These are phyloP conservation scores for Monarcha castaneiventris DNA, from an alignment of 2,113 vertebrate genomes.

Conservation along the genomic window DNA sequence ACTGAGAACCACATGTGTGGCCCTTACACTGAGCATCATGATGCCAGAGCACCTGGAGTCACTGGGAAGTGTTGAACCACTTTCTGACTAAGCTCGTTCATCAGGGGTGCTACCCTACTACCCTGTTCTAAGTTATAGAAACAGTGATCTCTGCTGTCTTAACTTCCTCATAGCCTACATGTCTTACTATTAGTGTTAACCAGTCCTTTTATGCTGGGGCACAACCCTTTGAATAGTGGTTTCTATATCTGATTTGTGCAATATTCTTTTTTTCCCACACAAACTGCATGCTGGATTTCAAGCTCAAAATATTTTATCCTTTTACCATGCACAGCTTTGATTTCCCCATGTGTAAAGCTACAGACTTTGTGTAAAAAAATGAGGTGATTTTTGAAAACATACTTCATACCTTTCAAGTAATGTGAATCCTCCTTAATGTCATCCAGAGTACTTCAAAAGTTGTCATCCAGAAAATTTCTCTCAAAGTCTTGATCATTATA, in stretches of 20 bases:
- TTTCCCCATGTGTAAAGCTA: not conserved
- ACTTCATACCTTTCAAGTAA: not conserved
- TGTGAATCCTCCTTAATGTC: not conserved
- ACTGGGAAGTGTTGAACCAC: not conserved
- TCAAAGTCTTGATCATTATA: not conserved
- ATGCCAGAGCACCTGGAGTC: not conserved
- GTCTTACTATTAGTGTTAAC: not conserved
- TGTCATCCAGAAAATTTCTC: not conserved
- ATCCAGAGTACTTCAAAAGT: not conserved
- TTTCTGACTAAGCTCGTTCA: not conserved
- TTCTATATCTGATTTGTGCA: not conserved
- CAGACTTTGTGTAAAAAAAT: not conserved
- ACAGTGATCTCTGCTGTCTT: not conserved
- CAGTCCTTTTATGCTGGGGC: not conserved
- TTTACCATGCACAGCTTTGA: not conserved
- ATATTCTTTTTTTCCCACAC: not conserved
- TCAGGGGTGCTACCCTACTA: not conserved
- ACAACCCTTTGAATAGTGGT: not conserved
- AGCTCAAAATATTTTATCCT: not conserved
- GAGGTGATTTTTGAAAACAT: not conserved
- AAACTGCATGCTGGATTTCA: not conserved
- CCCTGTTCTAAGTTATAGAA: not conserved
- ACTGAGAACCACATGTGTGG: rapidly evolving
- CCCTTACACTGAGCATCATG: not conserved
- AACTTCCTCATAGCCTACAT: not conserved